These are phyloP conservation scores for Aporrectodea caliginosa DNA, from an alignment of 1,140 invertebrate genomes.

Conservation along the genomic window DNA sequence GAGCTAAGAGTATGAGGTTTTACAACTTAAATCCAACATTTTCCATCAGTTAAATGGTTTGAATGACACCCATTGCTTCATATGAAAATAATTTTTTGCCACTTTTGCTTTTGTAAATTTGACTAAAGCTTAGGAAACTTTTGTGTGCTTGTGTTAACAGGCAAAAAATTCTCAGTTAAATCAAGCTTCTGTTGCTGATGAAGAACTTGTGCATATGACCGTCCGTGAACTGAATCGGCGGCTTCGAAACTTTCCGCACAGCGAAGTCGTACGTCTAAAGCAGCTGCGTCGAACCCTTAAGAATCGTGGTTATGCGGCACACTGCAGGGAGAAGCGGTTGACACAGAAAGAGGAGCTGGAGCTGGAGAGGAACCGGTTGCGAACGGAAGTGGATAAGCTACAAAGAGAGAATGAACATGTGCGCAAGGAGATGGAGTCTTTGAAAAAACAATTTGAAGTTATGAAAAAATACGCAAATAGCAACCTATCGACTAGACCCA, in stretches of 20 bases:
- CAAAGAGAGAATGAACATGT: conserved; percentile 42
- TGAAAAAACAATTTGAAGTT: neutral
- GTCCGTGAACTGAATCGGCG: conserved; percentile 93
- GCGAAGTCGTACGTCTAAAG: conserved; percentile 81
- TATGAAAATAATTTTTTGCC: too few relatives aligned
- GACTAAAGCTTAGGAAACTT: too few relatives aligned
- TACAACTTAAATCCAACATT: too few relatives aligned
- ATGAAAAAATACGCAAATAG: neutral
- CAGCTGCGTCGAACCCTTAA: conserved; percentile 95
- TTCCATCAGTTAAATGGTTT: too few relatives aligned
- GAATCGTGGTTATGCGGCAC: conserved; percentile 97
- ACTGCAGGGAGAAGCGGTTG: conserved; percentile 69
- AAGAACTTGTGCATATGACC: conserved; percentile 80
- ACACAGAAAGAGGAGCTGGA: conserved; percentile 65
- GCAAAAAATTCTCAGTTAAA: neutral
- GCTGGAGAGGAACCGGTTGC: conserved; percentile 62
- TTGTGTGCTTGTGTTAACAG: too few relatives aligned
- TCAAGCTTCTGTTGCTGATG: conserved; percentile 63
- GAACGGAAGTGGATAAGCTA: conserved; percentile 47
- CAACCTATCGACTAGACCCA: neutral
- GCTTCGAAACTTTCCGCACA: conserved; percentile 81
- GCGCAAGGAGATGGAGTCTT: neutral
- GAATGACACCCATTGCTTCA: too few relatives aligned
- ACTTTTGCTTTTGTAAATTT: too few relatives aligned
- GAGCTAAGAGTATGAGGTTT: too few relatives aligned